phyloP scores from a whole-genome alignment of 1,140 invertebrate genomes.

The Platorchestia sp. region DNA sequence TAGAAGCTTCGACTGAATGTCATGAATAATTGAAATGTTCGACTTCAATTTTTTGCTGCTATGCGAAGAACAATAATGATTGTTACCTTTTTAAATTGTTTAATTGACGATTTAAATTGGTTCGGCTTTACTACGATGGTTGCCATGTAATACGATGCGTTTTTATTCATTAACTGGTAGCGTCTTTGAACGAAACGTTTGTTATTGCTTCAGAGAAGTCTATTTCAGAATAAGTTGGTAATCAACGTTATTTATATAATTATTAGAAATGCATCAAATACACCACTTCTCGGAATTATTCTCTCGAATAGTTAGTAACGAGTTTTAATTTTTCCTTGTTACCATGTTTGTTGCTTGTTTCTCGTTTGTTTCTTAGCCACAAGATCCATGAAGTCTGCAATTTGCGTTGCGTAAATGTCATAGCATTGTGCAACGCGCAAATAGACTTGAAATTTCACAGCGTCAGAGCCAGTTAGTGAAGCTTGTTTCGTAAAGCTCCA shows the following conservation, averaged over 20 bases:
- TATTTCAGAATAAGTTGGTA: background rate
- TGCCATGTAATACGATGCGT: background rate
- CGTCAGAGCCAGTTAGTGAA: background rate
- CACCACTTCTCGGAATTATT: background rate
- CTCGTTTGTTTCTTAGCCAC: background rate
- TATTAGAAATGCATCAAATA: background rate
- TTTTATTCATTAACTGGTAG: background rate
- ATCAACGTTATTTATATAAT: background rate
- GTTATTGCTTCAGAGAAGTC: background rate
- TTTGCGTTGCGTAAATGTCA: background rate
- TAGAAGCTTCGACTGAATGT: background rate
- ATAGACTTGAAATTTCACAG: background rate
- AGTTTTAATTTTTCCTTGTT: background rate
- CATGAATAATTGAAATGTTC: background rate
- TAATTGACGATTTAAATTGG: background rate
- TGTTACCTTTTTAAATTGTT: background rate
- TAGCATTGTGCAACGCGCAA: background rate
- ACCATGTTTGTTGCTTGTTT: background rate
- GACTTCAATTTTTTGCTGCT: background rate
- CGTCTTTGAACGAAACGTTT: background rate
- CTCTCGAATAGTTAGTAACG: background rate
- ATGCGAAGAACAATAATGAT: background rate
- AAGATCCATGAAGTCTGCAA: background rate
- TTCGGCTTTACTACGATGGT: background rate
- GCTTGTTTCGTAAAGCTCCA: background rate